Evolutionary conservation across 2,113 vertebrate species (phyloP).

Genomic region (Hypocryptadius cinnamomeus): DNA sequence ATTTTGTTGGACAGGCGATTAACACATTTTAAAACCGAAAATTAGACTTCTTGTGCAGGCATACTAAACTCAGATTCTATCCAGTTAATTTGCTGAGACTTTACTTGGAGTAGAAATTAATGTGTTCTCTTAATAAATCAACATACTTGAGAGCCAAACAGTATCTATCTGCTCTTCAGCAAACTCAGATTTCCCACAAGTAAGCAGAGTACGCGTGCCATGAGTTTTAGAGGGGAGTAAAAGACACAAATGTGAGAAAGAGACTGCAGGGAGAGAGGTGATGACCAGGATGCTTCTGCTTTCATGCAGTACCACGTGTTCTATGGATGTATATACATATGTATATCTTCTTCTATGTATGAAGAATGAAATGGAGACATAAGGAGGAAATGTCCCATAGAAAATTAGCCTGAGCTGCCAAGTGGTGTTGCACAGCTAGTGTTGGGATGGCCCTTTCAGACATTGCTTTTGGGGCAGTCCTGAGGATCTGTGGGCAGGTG

Average conservation of each 20-base stretch:
- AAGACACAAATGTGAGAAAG: not conserved
- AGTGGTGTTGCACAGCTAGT: not conserved
- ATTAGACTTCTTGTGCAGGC: not conserved
- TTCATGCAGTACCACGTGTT: not conserved
- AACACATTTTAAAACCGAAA: not conserved
- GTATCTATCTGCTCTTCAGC: not conserved
- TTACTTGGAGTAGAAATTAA: not conserved
- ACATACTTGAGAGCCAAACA: not conserved
- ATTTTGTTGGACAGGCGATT: not conserved
- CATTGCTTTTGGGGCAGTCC: not conserved
- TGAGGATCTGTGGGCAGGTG: rapidly evolving
- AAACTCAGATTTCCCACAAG: not conserved
- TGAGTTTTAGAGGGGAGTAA: not conserved
- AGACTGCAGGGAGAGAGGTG: not conserved
- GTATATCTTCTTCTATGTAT: not conserved
- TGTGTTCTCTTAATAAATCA: not conserved
- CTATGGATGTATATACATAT: not conserved
- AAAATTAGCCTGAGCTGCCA: not conserved
- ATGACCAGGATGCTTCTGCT: not conserved
- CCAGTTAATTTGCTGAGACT: not conserved
- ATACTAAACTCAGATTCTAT: not conserved
- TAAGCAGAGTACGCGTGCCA: not conserved
- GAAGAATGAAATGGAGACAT: not conserved
- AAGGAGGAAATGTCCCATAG: not conserved
- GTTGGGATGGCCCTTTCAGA: not conserved